Evolutionary conservation across 2,113 vertebrate species (phyloP), one percentile per base, ranked within the genome.

Genomic region (Pipa parva): DNA sequence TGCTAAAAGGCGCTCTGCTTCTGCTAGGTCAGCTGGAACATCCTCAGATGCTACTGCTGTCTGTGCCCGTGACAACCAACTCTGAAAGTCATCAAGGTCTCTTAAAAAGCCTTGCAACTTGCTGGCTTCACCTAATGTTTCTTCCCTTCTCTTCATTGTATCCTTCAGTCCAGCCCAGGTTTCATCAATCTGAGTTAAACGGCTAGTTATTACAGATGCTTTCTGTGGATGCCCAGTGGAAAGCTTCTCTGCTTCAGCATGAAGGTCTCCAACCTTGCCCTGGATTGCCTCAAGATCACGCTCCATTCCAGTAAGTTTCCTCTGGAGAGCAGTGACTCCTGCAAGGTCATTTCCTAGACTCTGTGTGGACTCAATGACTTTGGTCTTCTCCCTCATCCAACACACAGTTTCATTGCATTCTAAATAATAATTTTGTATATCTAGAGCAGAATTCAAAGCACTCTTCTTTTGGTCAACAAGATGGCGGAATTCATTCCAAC

Each of bases 381-480:
- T 95, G 57, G 92, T 96, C 81, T 99, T 99, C 68, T 98, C 96
- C 75, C 85, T 87, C 92, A 99, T 97, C 96, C 96, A 99, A 21
- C 87, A 81, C 59, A 90, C 87, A 54, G 92, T 95, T 84, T 99
- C 96, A 13, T 94, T 91, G 75, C 95, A 99, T 51, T 97, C 96
- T 37, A 99, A 73, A 76, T 93, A 90, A 79, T 93, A 99, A 78
- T 97, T 99, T 79, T 97, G 94, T 76, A 97, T 90, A 82, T 90
- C 93, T 22, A 99, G 85, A 0, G 94, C 93, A 0, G 95, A 93
- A 0, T 88, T 91, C 31, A 99, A 78, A 2, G 85, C 90, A 4
- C 81, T 83, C 80, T 93, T 97, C 85, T 93, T 95, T 76, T 91
- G 84, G 1, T 85, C 87, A 0, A 91, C 88, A 78, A 97, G 76